Percentiles rank a stretch among this genome's conserved stretches.
Conservation (phyloP, 2,797 vertebrate species). For the Vespertilio murinus region DNA sequence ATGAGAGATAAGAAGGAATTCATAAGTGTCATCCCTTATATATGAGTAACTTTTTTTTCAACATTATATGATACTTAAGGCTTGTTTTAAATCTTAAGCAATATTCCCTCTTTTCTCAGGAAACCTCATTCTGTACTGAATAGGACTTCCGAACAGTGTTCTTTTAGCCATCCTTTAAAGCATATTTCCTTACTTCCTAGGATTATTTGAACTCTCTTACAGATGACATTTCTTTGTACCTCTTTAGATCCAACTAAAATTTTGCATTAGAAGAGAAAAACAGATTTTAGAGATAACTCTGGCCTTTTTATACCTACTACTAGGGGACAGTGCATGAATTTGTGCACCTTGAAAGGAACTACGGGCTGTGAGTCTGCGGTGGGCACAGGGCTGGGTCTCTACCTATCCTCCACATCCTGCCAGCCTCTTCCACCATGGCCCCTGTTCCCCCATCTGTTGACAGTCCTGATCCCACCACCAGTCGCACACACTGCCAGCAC, state of each 20-base stretch:
- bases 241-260: neutral
- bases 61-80: neutral
- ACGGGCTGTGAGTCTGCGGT: no score
- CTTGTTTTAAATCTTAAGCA: neutral
- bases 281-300: neutral
- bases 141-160: neutral
- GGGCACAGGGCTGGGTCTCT: no score
- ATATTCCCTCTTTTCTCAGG: neutral
- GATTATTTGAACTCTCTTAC: neutral
- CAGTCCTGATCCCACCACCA: no score
- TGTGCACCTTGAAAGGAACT: no score
- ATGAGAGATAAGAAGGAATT: neutral
- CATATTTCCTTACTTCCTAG: neutral
- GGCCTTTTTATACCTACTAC: neutral
- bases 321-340: no score
- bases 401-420: rapidly evolving
- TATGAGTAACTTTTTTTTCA: neutral
- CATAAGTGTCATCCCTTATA: neutral
- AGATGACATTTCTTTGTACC: neutral
- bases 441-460: no score
- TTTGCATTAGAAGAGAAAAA: neutral
- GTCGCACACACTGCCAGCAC: no score
- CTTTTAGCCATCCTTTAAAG: neutral
- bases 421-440: no score
- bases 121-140: neutral